A percentile compares a stretch with the other conserved stretches of the same genome.
Evolutionary conservation across 2,888 invertebrate species (phyloP).

Genomic region (Hemithea aestivaria): DNA sequence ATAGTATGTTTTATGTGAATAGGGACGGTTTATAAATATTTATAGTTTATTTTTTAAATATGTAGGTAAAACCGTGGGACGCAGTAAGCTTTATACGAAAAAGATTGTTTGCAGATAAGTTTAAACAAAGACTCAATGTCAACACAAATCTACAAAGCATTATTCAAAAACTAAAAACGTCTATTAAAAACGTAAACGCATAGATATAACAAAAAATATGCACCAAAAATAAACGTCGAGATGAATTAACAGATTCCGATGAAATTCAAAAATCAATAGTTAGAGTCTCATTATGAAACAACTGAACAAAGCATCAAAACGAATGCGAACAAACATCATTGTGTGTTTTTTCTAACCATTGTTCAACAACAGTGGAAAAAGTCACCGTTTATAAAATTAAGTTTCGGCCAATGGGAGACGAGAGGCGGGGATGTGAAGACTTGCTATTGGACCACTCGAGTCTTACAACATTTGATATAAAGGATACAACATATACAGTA

Average conservation of each 20-base stretch:
- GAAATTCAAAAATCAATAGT: conserved; percentile 35
- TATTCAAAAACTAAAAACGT: too few relatives aligned
- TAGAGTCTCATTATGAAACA: conserved; percentile 46
- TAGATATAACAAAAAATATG: conserved; percentile 13
- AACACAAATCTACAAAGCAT: too few relatives aligned
- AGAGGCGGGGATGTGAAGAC: conserved; percentile 51
- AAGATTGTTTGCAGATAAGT: background rate
- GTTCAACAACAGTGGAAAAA: conserved; percentile 70
- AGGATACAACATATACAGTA: conserved; percentile 79
- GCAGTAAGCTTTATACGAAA: too few relatives aligned
- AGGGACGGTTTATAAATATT: too few relatives aligned
- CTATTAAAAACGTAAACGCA: background rate
- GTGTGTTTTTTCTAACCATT: conserved; percentile 75
- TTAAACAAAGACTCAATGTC: background rate
- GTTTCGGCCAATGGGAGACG: conserved; percentile 67
- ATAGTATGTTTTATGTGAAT: too few relatives aligned
- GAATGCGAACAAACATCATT: conserved; percentile 69
- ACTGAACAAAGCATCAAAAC: conserved; percentile 44
- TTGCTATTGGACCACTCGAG: conserved; percentile 50
- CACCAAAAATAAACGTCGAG: conserved; percentile 21
- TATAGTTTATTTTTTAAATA: too few relatives aligned
- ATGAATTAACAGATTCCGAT: conserved; percentile 26
- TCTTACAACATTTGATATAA: conserved; percentile 77
- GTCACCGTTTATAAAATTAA: conserved; percentile 78
- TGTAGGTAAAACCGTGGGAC: too few relatives aligned